Conservation (phyloP, 2,888 invertebrate genomes). For the Scaptomyza cyrtandrae region DNA sequence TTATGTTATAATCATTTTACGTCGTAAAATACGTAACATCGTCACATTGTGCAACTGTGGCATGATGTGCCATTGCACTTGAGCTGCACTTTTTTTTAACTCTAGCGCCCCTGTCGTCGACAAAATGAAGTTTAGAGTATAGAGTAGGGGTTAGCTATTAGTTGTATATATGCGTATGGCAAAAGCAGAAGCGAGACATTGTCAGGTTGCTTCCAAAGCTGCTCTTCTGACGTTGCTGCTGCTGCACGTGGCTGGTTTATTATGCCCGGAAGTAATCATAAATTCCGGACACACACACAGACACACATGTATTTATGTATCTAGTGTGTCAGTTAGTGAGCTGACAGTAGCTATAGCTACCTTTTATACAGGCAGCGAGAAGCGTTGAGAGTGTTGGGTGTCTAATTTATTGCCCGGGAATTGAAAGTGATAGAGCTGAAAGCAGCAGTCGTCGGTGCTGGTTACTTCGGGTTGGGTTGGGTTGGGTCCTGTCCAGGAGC, state of each 20-base stretch:
- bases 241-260: slow-evolving; percentile 69
- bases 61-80: slow-evolving; percentile 52
- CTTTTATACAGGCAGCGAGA: slow-evolving; percentile 39
- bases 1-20: too few species aligned
- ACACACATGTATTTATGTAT: slow-evolving; percentile 10
- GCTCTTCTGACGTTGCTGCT: slow-evolving; percentile 12
- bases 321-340: slow-evolving; percentile 26
- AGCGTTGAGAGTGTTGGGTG: slow-evolving; percentile 43
- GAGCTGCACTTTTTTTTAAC: slow-evolving; percentile 39
- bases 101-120: slow-evolving; percentile 17
- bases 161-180: slow-evolving; percentile 69
- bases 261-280: slow-evolving; percentile 76
- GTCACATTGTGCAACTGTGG: slow-evolving; percentile 5
- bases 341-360: slow-evolving; percentile 49
- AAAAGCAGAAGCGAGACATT: slow-evolving; percentile 39
- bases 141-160: slow-evolving; percentile 48
- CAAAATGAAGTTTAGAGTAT: slow-evolving; percentile 47
- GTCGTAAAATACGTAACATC: too few species aligned
- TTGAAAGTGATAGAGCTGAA: slow-evolving; percentile 79
- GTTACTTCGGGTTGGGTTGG: background rate
- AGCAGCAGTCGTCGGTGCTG: slow-evolving; percentile 38
- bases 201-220: slow-evolving; percentile 3
- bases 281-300: slow-evolving; percentile 57
- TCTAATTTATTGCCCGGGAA: slow-evolving; percentile 76
- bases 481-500: slow-evolving; percentile 6